Percentiles rank a stretch among this genome's conserved stretches.
Evolutionary conservation across 2,888 invertebrate species (phyloP).

Genomic region (Agrilus mali): DNA sequence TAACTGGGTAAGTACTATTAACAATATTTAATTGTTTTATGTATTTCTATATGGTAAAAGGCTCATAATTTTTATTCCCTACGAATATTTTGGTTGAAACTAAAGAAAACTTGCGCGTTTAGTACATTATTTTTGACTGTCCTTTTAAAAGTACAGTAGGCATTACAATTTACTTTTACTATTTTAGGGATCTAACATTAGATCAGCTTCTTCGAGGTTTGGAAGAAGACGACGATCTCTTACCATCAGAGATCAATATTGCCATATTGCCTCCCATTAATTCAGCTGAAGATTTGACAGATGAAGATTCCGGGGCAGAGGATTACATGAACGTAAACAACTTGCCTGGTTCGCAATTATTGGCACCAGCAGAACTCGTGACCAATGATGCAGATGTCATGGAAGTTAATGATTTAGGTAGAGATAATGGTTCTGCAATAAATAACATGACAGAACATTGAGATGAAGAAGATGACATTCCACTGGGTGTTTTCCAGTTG

Average conservation of each 20-base stretch:
- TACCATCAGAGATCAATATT: conserved; percentile 2
- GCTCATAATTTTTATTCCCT: too few species aligned
- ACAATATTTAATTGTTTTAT: too few species aligned
- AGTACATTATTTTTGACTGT: not conserved
- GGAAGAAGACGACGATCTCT: conserved; percentile 9
- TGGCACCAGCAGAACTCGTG: conserved; percentile 6
- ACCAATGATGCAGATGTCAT: not conserved
- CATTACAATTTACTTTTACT: not conserved
- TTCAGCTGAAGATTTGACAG: conserved; percentile 7
- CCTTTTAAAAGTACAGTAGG: not conserved
- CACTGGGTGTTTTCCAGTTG: not conserved
- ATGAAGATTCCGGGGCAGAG: conserved; percentile 11
- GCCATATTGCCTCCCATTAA: conserved; percentile 8
- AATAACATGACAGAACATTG: too few species aligned
- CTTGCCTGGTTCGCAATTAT: conserved; percentile 7
- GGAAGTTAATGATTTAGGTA: not conserved
- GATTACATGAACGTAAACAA: conserved; percentile 8
- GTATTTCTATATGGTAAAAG: too few species aligned
- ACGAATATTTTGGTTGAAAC: too few species aligned
- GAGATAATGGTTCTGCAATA: too few species aligned
- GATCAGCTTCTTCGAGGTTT: conserved; percentile 3
- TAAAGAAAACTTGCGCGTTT: too few species aligned
- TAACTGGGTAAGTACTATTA: too few species aligned
- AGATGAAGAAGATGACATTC: too few species aligned
- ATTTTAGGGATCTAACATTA: conserved; percentile 4